These are phyloP conservation scores for Trichechus manatus DNA, from an alignment of 2,113 vertebrate species.

Conservation along the genomic window DNA sequence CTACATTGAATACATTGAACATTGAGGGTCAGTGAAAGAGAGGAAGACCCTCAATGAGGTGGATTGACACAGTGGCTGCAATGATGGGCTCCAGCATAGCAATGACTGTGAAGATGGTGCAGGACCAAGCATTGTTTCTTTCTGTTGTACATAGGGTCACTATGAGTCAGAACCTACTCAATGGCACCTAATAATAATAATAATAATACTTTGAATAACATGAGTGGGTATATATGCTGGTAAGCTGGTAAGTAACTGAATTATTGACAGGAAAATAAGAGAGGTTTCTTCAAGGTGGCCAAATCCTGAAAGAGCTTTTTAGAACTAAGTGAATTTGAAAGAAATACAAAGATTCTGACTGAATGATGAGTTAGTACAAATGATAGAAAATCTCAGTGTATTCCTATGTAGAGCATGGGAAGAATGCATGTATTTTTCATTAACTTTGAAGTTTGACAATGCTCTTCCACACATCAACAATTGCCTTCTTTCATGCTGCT, in stretches of 20 bases:
- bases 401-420: neutral
- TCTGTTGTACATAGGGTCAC: too few species aligned
- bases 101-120: too few species aligned
- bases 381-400: neutral
- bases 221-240: accelerated
- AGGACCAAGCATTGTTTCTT: too few species aligned
- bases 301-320: neutral
- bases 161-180: too few species aligned
- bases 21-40: too few species aligned
- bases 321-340: neutral
- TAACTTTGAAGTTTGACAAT: neutral
- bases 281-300: neutral
- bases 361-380: neutral
- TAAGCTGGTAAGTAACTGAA: neutral
- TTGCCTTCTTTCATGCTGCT: neutral
- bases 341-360: neutral
- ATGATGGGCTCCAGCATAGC: too few species aligned
- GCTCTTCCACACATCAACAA: neutral
- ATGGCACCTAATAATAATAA: too few species aligned
- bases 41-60: too few species aligned
- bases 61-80: too few species aligned
- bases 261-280: neutral
- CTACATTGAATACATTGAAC: neutral
- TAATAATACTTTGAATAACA: neutral
- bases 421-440: neutral